Percentiles rank a stretch among this genome's conserved stretches.
phyloP scores from a whole-genome alignment of 2,888 invertebrate species.

The Torymus aiolomorphi region DNA sequence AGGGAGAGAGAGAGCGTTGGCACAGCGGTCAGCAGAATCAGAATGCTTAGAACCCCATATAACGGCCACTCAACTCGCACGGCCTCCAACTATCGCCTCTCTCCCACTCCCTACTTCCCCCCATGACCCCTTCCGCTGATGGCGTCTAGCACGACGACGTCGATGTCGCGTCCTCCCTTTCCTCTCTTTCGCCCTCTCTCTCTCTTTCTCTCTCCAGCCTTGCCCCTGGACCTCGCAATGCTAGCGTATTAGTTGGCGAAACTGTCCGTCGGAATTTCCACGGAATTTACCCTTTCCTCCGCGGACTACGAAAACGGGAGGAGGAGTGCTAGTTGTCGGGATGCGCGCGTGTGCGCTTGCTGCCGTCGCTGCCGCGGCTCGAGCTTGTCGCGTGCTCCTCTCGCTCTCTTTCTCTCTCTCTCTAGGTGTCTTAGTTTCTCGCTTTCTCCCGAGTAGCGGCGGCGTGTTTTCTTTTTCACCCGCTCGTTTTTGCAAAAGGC shows the following conservation, averaged over 20 bases:
- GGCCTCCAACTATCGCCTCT: slow-evolving; percentile 48
- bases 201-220: slow-evolving; percentile 24
- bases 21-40: slow-evolving; percentile 74
- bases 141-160: slow-evolving; percentile 3
- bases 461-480: too few species aligned
- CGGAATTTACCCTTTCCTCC: slow-evolving; percentile 55
- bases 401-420: neutral
- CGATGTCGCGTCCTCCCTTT: neutral
- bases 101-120: slow-evolving; percentile 15
- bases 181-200: neutral
- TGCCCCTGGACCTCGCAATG: slow-evolving; percentile 35
- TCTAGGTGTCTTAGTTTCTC: slow-evolving; percentile 28
- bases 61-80: slow-evolving; percentile 70
- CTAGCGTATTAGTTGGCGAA: slow-evolving; percentile 58
- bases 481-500: too few species aligned
- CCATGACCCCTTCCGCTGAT: slow-evolving; percentile 12
- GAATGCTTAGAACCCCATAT: slow-evolving; percentile 73
- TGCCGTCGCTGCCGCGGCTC: too few species aligned
- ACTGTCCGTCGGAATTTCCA: slow-evolving; percentile 62
- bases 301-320: slow-evolving; percentile 1
- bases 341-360: neutral
- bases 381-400: too few species aligned
- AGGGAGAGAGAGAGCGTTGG: slow-evolving; percentile 52
- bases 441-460: too few species aligned
- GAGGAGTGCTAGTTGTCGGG: slow-evolving; percentile 16